These are phyloP conservation scores for Ovis canadensis DNA, from an alignment of 2,113 vertebrate species.

Conservation along the genomic window DNA sequence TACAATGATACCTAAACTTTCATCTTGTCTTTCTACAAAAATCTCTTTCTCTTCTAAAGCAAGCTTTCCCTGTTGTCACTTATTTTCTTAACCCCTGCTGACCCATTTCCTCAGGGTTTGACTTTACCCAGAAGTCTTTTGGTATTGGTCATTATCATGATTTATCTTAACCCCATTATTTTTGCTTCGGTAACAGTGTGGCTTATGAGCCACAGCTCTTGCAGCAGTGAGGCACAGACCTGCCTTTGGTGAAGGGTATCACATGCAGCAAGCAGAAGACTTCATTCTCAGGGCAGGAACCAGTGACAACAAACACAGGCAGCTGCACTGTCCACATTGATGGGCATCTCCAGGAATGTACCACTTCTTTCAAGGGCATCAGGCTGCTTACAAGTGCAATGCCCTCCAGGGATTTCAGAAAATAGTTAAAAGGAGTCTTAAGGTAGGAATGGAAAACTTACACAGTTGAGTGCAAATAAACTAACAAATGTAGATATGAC, in stretches of 20 bases:
- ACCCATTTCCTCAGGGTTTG: not conserved
- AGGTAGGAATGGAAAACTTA: not conserved
- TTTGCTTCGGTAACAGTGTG: not conserved
- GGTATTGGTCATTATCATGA: not conserved
- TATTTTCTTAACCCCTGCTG: not conserved
- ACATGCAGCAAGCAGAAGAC: not conserved
- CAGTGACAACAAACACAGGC: not conserved
- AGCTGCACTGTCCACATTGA: not conserved
- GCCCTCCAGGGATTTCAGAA: not conserved
- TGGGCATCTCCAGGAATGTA: not conserved
- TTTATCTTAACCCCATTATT: not conserved
- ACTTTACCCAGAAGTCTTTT: not conserved
- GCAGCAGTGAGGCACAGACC: not conserved
- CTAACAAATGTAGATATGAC: not conserved
- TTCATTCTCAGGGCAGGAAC: not conserved
- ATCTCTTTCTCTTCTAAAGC: not conserved
- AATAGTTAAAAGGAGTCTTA: not conserved
- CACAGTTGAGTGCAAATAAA: not conserved
- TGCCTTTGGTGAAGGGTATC: not conserved
- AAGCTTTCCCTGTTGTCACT: not conserved
- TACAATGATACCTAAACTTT: not conserved
- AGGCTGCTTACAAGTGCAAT: not conserved
- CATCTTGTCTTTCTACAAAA: not conserved
- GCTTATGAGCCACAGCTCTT: not conserved
- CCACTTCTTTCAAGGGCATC: not conserved